Evolutionary conservation across 2,113 vertebrate genomes (phyloP).

Genomic region (Nipponia nippon): DNA sequence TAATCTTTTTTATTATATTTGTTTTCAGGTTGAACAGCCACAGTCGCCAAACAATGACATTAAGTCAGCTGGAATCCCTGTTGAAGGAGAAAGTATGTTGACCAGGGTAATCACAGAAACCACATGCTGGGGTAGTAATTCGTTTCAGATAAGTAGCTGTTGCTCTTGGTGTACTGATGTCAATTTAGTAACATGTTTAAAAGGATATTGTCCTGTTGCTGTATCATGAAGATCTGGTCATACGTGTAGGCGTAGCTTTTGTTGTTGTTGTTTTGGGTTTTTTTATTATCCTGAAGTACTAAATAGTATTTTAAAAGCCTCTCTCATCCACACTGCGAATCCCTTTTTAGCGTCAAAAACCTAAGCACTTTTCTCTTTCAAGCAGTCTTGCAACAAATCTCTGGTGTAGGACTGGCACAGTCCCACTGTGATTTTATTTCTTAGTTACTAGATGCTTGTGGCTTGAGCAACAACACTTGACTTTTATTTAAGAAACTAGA

Average conservation of each 20-base stretch:
- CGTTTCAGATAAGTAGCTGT: neutral
- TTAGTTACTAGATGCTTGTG: neutral
- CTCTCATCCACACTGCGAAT: neutral
- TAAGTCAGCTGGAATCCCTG: conserved; percentile 64
- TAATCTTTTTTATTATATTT: neutral
- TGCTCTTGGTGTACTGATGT: neutral
- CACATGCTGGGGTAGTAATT: neutral
- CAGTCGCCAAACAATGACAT: neutral
- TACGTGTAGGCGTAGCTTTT: neutral
- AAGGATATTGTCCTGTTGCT: neutral
- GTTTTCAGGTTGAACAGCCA: conserved; percentile 25
- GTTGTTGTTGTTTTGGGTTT: neutral
- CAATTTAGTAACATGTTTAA: neutral
- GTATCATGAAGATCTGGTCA: neutral
- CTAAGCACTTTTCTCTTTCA: neutral
- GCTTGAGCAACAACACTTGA: neutral
- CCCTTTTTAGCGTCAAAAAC: neutral
- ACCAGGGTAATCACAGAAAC: neutral
- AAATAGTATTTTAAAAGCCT: neutral
- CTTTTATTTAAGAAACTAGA: neutral
- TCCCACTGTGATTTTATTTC: neutral
- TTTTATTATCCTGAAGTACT: neutral
- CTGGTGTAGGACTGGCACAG: neutral
- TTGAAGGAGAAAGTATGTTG: conserved; percentile 62
- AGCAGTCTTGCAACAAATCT: neutral